These are phyloP conservation scores for Litoditis marina DNA, from an alignment of 2,888 invertebrate genomes.

Conservation along the genomic window DNA sequence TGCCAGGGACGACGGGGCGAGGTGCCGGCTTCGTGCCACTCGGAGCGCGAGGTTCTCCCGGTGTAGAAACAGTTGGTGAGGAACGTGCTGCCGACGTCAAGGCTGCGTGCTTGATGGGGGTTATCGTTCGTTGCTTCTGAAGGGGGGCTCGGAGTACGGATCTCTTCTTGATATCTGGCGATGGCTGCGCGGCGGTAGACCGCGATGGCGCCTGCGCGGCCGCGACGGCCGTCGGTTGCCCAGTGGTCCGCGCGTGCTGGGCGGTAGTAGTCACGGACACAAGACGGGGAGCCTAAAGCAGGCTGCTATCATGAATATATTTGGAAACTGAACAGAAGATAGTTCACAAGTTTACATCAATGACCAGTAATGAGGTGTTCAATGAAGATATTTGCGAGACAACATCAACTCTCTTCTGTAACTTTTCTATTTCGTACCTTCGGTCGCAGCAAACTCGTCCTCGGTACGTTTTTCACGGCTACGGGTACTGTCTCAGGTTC, in stretches of 20 bases:
- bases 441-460: not conserved
- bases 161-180: no score
- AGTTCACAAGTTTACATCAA: no score
- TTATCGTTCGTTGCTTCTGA: not conserved
- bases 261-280: constrained; percentile 13
- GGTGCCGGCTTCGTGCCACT: not conserved
- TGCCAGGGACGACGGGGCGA: not conserved
- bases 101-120: no score
- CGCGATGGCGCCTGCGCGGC: no score
- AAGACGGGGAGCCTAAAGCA: constrained; percentile 9
- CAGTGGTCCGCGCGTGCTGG: no score
- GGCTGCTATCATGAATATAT: not conserved
- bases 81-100: not conserved
- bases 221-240: no score
- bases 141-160: no score
- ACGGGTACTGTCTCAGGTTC: not conserved
- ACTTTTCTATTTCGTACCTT: not conserved
- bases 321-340: no score
- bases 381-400: no score
- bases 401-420: no score
- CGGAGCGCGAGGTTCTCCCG: not conserved
- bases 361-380: no score
- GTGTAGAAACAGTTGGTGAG: not conserved
- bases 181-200: no score
- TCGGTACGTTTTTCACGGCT: not conserved